Evolutionary conservation across 2,888 invertebrate genomes (phyloP).

Genomic region (Mycogona germanica): DNA sequence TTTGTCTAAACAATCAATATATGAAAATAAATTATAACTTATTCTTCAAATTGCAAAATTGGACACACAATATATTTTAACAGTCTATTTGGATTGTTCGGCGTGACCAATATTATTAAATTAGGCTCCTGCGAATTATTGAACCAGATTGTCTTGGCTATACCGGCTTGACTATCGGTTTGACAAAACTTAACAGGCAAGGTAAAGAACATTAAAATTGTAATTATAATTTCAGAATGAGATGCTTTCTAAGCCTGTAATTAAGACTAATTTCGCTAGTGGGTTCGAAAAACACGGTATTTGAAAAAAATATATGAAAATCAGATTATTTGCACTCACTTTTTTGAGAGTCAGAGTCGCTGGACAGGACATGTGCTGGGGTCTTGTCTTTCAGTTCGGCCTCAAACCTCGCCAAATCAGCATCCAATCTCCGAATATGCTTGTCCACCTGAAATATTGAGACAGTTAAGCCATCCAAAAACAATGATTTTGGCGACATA

Average conservation of each 20-base stretch:
- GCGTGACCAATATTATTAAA: too few relatives aligned
- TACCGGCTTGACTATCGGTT: too few relatives aligned
- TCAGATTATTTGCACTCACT: constrained; percentile 16
- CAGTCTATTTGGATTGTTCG: too few relatives aligned
- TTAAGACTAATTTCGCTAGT: background rate
- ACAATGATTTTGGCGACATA: background rate
- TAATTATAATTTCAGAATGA: constrained; percentile 1
- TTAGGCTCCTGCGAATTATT: too few relatives aligned
- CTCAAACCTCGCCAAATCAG: constrained; percentile 91
- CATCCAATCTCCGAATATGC: constrained; percentile 89
- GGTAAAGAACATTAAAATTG: constrained; percentile 8
- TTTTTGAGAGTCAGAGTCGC: constrained; percentile 24
- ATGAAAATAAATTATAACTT: too few relatives aligned
- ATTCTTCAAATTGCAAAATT: too few relatives aligned
- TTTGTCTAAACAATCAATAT: too few relatives aligned
- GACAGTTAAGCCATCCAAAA: constrained; percentile 1
- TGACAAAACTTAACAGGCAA: too few relatives aligned
- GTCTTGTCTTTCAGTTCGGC: constrained; percentile 94
- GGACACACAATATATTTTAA: too few relatives aligned
- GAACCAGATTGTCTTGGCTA: too few relatives aligned
- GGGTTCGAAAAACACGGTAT: background rate
- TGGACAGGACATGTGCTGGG: constrained; percentile 43
- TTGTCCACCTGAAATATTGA: constrained; percentile 60
- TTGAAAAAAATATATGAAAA: background rate
- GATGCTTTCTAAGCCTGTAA: background rate